Evolutionary conservation across 2,888 invertebrate species (phyloP).

Genomic region (Rhopalosiphum nymphaeae): DNA sequence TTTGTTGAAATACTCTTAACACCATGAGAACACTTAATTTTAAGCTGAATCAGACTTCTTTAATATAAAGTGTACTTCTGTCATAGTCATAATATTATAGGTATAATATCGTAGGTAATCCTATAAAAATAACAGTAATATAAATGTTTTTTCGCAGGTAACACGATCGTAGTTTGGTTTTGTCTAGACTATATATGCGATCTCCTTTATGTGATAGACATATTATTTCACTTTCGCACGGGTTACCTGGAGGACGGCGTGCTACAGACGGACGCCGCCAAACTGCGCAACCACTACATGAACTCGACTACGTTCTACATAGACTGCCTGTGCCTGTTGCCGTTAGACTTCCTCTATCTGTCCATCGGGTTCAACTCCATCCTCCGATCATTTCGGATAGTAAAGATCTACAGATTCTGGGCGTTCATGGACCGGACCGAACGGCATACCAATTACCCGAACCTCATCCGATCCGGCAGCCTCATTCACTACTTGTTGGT

Average conservation of each 20-base stretch:
- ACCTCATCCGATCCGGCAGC: conserved; percentile 92
- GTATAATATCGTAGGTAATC: conserved; percentile 66
- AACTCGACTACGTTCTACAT: conserved; percentile 98
- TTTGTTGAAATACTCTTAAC: neutral
- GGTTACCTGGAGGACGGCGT: conserved; percentile 98
- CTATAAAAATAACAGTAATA: neutral
- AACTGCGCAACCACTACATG: conserved; percentile 96
- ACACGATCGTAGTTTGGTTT: conserved; percentile 95
- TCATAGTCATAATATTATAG: neutral
- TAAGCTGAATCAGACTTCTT: neutral
- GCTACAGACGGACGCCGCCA: conserved; percentile 93
- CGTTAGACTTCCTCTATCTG: conserved; percentile 97
- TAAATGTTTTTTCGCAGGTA: conserved; percentile 73
- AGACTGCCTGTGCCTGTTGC: conserved; percentile 97
- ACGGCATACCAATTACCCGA: conserved; percentile 98
- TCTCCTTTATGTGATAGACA: conserved; percentile 95
- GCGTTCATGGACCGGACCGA: conserved; percentile 98
- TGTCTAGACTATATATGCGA: conserved; percentile 97
- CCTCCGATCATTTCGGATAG: conserved; percentile 93
- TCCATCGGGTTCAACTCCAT: conserved; percentile 98
- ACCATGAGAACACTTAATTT: neutral
- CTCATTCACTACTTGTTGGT: conserved; percentile 96
- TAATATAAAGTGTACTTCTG: too few relatives aligned
- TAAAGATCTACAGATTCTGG: conserved; percentile 98
- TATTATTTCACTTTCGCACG: conserved; percentile 96